Evolutionary conservation across 2,113 vertebrate genomes (phyloP).

Genomic region (Hyaena hyaena): DNA sequence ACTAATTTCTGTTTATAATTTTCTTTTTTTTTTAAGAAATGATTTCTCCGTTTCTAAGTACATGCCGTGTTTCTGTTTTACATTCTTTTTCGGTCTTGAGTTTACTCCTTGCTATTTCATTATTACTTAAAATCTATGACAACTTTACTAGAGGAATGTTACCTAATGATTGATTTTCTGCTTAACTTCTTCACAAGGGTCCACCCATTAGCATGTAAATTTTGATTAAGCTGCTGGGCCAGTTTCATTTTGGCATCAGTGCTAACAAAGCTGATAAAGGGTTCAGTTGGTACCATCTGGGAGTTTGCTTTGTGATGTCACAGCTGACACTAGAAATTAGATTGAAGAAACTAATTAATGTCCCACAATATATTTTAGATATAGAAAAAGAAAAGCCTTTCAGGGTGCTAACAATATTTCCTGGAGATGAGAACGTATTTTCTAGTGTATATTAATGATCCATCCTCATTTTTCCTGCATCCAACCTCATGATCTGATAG

Average conservation of each 20-base stretch:
- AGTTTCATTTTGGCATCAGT: background rate
- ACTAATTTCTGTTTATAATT: background rate
- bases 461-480: background rate
- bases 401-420: background rate
- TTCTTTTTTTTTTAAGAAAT: background rate
- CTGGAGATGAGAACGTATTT: background rate
- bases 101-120: background rate
- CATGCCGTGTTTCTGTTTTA: background rate
- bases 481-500: background rate
- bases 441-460: background rate
- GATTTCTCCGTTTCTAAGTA: background rate
- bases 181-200: slow-evolving; percentile 8
- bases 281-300: slow-evolving; percentile 29
- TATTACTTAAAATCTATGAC: slow-evolving; percentile 12
- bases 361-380: background rate
- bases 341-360: slow-evolving; percentile 63
- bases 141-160: background rate
- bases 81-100: background rate
- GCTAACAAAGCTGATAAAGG: background rate
- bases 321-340: slow-evolving; percentile 64
- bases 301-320: slow-evolving; percentile 61
- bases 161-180: slow-evolving; percentile 16
- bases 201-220: background rate
- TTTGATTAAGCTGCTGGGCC: background rate
- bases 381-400: background rate